Base-by-base conservation (phyloP, 2,888 invertebrate genomes). In the Cistogaster globosa region DNA sequence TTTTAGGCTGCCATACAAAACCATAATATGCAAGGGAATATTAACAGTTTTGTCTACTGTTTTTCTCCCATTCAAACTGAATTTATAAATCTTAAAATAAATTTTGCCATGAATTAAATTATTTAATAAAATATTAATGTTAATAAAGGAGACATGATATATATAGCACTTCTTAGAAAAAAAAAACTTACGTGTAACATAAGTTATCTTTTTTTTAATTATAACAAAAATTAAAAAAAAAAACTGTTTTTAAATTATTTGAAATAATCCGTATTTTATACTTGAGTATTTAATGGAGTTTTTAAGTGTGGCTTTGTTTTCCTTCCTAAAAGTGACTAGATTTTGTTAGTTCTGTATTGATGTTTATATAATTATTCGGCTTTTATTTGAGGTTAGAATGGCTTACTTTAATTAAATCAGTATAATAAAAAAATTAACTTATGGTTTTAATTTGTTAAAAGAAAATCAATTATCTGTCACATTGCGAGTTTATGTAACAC, bases 281-380 rank as follows among this genome's bases (percentile, higher is more conserved):
- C 90, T 91, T 91, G 91, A 91, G 91, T 91, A 91, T 91, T 91
- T 51, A 18, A 20, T 53, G 51, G 51, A 18, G 42, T 42, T 58
- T 45, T 38, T 36, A 18, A 18, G 14, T 45, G 48, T 45, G 48
- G 12, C 86, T 79, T 63, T 79, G 75, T 72, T 83, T 26, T 32
- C 86, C 88, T 88, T 90, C 88, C 90, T 90, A 90, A 89, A 88
- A 89, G 90, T 91, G 91, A 91, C 91, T 91, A 91, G 91, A 91
- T 90, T 90, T 88, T 88, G 88, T 88, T 88, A 65, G 86, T 88
- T 79, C 74, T 86, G 42, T 84, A 74, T 71, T 85, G 48, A 58
- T 74, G 57, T 78, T 83, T 79, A 74, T 74, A 36, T 72, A 78
- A 72, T 68, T 82, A 78, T 85, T 85, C 78, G 85, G 78, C 60